Conservation (phyloP, 2,113 vertebrate genomes). For the Callopanchax toddi region DNA sequence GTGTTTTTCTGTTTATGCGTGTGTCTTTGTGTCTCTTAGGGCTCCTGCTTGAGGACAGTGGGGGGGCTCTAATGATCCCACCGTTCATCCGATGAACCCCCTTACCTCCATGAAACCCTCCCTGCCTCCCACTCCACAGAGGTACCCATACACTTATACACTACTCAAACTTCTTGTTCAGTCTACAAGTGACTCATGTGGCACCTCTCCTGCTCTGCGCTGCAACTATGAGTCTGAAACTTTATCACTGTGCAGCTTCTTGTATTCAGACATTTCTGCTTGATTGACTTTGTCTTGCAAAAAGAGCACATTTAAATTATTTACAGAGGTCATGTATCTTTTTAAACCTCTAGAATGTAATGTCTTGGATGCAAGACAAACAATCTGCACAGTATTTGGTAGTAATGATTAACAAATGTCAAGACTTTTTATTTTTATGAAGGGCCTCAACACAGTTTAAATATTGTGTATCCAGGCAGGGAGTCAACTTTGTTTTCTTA, state of each 20-base stretch:
- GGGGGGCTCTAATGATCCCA: conserved; percentile 74
- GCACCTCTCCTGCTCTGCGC: conserved; percentile 25
- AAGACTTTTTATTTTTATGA: no score
- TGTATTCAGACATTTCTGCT: neutral
- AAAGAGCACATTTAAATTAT: no score
- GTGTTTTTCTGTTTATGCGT: conserved; percentile 29
- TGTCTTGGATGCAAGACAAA: no score
- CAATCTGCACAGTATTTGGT: no score
- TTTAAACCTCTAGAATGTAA: no score
- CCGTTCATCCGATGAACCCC: conserved; percentile 87
- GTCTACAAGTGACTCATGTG: conserved; percentile 13
- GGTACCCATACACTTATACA: conserved; percentile 78
- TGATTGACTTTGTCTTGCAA: no score
- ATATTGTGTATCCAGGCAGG: no score
- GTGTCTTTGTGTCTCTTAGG: conserved; percentile 41
- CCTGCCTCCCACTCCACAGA: conserved; percentile 88
- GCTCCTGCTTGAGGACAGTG: conserved; percentile 71
- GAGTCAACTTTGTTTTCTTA: no score
- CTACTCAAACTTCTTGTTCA: conserved; percentile 14
- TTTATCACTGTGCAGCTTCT: neutral
- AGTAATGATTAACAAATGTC: no score
- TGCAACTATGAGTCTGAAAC: neutral
- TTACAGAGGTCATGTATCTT: no score
- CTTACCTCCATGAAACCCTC: conserved; percentile 97
- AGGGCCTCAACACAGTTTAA: no score